These are phyloP conservation scores for Mesorhabditis belari DNA, from an alignment of 2,888 invertebrate species.

Conservation along the genomic window DNA sequence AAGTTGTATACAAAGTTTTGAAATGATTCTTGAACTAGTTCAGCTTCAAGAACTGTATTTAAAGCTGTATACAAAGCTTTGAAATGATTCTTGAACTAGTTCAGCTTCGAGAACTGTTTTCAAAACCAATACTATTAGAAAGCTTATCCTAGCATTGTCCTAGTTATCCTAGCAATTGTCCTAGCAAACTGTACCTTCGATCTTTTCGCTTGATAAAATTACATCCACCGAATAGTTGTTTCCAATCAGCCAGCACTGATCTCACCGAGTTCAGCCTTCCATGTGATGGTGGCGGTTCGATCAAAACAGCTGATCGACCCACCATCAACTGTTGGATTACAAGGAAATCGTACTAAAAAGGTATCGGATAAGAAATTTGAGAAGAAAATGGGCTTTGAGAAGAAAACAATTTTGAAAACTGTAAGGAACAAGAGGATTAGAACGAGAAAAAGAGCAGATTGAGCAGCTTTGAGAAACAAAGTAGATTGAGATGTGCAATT, in stretches of 20 bases:
- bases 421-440: too few relatives aligned
- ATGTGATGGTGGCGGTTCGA: background rate
- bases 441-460: too few relatives aligned
- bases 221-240: constrained; percentile 31
- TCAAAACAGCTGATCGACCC: too few relatives aligned
- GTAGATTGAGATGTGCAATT: too few relatives aligned
- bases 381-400: background rate
- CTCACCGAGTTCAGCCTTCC: constrained; percentile 14
- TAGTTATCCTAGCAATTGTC: too few relatives aligned
- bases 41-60: background rate
- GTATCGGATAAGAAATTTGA: background rate
- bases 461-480: too few relatives aligned
- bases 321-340: background rate
- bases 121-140: too few relatives aligned
- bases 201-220: constrained; percentile 34
- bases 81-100: too few relatives aligned
- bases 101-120: too few relatives aligned
- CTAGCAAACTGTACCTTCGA: constrained; percentile 2
- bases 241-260: constrained; percentile 29
- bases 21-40: background rate
- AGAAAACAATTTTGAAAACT: too few relatives aligned
- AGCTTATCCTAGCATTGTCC: too few relatives aligned
- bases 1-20: background rate
- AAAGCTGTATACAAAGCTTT: background rate
- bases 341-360: background rate